phyloP scores from a whole-genome alignment of 2,797 vertebrate genomes.

The Todus mexicanus region DNA sequence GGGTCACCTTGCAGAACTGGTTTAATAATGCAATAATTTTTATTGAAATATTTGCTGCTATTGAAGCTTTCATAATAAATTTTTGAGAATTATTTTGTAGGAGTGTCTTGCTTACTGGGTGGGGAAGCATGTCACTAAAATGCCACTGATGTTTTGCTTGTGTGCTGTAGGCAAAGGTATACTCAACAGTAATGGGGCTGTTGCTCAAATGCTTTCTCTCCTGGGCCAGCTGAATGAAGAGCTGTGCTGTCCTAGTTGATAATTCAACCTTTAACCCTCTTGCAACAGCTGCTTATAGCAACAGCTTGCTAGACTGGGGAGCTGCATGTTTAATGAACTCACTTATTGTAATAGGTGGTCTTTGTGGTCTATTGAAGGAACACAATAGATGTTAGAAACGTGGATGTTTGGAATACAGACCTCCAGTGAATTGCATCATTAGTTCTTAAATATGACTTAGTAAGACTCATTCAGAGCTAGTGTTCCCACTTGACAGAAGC shows the following conservation, averaged over 20 bases:
- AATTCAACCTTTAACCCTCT: conserved; percentile 70
- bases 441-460: background rate
- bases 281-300: conserved; percentile 80
- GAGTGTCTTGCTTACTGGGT: conserved; percentile 59
- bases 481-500: background rate
- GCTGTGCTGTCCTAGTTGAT: conserved; percentile 45
- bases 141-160: background rate
- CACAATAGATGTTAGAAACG: background rate
- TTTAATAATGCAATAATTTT: conserved; percentile 61
- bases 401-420: background rate
- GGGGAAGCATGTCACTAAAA: conserved; percentile 23
- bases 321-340: conserved; percentile 70
- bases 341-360: conserved; percentile 54
- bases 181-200: background rate
- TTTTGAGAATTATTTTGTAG: conserved; percentile 56
- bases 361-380: conserved; percentile 46
- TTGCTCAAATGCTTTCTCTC: background rate
- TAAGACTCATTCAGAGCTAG: background rate
- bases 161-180: background rate
- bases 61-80: conserved; percentile 77
- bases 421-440: background rate
- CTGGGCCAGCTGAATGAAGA: conserved; percentile 34
- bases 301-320: conserved; percentile 74
- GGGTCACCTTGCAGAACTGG: conserved; percentile 40
- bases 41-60: conserved; percentile 59